phyloP scores from a whole-genome alignment of 2,888 invertebrate species.

The Galerucella pusilla region DNA sequence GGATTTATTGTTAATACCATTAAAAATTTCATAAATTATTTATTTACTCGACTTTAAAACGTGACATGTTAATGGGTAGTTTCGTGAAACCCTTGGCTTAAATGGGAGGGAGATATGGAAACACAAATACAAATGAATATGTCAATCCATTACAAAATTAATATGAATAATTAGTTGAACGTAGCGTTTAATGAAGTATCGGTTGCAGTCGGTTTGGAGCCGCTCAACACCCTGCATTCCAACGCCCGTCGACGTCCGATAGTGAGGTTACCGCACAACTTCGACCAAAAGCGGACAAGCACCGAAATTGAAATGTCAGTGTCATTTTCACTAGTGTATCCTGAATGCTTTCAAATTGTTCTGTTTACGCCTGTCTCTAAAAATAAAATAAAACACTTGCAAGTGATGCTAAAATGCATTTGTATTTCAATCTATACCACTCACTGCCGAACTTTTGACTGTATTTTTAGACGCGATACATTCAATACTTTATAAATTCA shows the following conservation, averaged over 20 bases:
- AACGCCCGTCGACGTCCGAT: slow-evolving; percentile 50
- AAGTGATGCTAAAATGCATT: slow-evolving; percentile 22
- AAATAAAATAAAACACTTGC: slow-evolving; percentile 50
- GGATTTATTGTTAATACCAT: too few relatives aligned
- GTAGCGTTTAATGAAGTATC: slow-evolving; percentile 47
- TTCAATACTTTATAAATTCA: too few relatives aligned
- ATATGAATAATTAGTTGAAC: slow-evolving; percentile 49
- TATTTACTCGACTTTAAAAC: too few relatives aligned
- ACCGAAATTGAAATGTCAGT: slow-evolving; percentile 64
- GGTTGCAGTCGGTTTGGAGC: slow-evolving; percentile 41
- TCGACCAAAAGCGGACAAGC: slow-evolving; percentile 54
- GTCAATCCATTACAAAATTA: slow-evolving; percentile 34
- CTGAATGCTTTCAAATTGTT: slow-evolving; percentile 54
- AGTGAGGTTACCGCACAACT: slow-evolving; percentile 53
- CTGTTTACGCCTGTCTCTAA: slow-evolving; percentile 55
- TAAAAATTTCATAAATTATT: too few relatives aligned
- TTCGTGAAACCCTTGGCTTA: not conserved
- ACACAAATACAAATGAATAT: slow-evolving; percentile 6
- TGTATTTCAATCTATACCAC: not conserved
- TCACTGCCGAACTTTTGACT: not conserved
- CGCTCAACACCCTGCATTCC: slow-evolving; percentile 45
- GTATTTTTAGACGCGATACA: not conserved
- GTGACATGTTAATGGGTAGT: too few relatives aligned
- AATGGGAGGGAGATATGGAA: not conserved
- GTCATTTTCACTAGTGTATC: slow-evolving; percentile 61